These are phyloP conservation scores for Zootermopsis nevadensis DNA, from an alignment of 2,888 invertebrate genomes.

Conservation along the genomic window DNA sequence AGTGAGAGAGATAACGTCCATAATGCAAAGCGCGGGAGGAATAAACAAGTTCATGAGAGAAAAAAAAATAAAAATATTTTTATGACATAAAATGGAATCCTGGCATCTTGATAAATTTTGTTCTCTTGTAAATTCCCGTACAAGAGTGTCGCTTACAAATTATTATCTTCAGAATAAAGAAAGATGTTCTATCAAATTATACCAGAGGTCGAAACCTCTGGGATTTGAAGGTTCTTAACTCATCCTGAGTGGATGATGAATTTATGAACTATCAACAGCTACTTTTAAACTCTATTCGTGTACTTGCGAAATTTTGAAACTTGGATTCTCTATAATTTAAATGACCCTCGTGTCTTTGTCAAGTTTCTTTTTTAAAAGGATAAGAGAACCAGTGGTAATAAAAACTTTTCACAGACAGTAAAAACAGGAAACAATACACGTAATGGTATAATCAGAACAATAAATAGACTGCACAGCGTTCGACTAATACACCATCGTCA, in stretches of 20 bases:
- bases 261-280: neutral
- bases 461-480: neutral
- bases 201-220: neutral
- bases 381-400: neutral
- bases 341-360: neutral
- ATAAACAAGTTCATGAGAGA: neutral
- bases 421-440: neutral
- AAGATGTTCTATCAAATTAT: neutral
- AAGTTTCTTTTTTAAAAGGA: neutral
- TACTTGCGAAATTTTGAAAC: neutral
- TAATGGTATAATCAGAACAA: neutral
- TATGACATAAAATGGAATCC: neutral
- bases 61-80: neutral
- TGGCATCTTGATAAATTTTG: neutral
- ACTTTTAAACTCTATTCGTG: neutral
- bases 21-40: constrained; percentile 22
- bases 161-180: neutral
- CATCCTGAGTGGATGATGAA: neutral
- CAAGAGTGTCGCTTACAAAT: neutral
- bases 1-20: neutral
- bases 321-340: neutral
- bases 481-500: too few species aligned
- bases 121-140: neutral
- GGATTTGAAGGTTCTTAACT: too few species aligned
- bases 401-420: neutral